Evolutionary conservation across 2,797 vertebrate species (phyloP).

Genomic region (Melanotaenia nigrans): DNA sequence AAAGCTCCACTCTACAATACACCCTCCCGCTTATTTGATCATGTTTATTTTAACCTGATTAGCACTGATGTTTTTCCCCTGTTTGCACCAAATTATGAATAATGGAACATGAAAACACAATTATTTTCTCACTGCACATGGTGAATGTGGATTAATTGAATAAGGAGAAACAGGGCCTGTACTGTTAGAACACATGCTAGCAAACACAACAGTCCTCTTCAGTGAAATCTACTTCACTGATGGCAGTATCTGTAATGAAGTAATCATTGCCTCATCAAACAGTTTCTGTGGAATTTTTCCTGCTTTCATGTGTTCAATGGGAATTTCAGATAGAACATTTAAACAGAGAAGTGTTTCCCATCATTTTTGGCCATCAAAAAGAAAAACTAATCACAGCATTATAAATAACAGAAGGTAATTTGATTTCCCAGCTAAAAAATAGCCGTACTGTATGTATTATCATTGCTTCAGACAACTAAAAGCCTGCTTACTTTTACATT

Average conservation of each 20-base stretch:
- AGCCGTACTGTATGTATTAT: not conserved
- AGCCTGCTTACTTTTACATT: no score
- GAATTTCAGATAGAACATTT: slow-evolving; percentile 11
- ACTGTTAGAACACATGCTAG: slow-evolving; percentile 8
- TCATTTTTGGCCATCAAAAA: slow-evolving; percentile 20
- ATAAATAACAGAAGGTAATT: slow-evolving; percentile 27
- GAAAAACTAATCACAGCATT: slow-evolving; percentile 28
- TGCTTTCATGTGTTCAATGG: slow-evolving; percentile 4
- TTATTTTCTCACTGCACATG: slow-evolving; percentile 42
- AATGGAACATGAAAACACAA: slow-evolving; percentile 50
- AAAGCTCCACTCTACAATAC: slow-evolving; percentile 23
- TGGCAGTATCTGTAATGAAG: slow-evolving; percentile 33
- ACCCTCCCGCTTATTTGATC: slow-evolving; percentile 40
- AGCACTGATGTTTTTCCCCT: not conserved
- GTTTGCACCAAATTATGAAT: slow-evolving; percentile 46
- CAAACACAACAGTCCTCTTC: slow-evolving; percentile 16
- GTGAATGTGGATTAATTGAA: slow-evolving; percentile 44
- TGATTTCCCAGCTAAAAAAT: slow-evolving; percentile 31
- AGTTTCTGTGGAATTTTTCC: slow-evolving; percentile 14
- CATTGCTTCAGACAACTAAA: no score
- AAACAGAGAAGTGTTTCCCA: slow-evolving; percentile 16
- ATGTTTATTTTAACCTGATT: slow-evolving; percentile 47
- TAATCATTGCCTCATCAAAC: slow-evolving; percentile 40
- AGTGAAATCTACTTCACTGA: slow-evolving; percentile 26
- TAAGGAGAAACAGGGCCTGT: slow-evolving; percentile 19